Conservation (phyloP, 2,797 vertebrate species). For the Spinibarbus caldwelli region DNA sequence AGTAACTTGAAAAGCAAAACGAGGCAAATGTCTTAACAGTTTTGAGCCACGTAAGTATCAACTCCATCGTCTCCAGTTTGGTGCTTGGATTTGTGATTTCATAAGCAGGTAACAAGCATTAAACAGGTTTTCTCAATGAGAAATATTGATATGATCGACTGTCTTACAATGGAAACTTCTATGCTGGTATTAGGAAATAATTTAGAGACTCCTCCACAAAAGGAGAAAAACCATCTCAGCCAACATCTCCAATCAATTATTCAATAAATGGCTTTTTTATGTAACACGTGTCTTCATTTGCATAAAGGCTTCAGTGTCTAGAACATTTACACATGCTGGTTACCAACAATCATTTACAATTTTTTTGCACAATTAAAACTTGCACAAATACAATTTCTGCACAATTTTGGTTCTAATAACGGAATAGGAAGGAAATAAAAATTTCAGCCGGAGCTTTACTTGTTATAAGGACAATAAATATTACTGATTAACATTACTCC, state of each 20-base stretch:
- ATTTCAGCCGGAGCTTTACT: background rate
- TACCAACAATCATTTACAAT: constrained; percentile 28
- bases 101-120: constrained; percentile 32
- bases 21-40: constrained; percentile 59
- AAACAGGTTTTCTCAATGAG: constrained; percentile 25
- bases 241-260: constrained; percentile 43
- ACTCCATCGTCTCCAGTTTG: constrained; percentile 28
- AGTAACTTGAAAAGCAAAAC: constrained; percentile 57
- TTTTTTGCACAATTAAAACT: constrained; percentile 51
- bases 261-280: constrained; percentile 71
- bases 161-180: constrained; percentile 23
- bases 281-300: constrained; percentile 49
- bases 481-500: background rate
- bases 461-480: background rate
- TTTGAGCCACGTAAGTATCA: constrained; percentile 53
- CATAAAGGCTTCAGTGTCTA: constrained; percentile 56
- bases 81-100: constrained; percentile 36
- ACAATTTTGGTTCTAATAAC: constrained; percentile 53
- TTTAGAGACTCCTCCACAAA: constrained; percentile 27
- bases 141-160: constrained; percentile 15
- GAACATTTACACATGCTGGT: constrained; percentile 56
- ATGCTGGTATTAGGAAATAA: constrained; percentile 59
- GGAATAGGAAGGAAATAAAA: constrained; percentile 41
- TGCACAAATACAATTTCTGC: constrained; percentile 52
- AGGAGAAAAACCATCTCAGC: constrained; percentile 33